A percentile compares a stretch with the other conserved stretches of the same genome.
Conservation (phyloP, 2,888 invertebrate genomes). For the Tipula unca region DNA sequence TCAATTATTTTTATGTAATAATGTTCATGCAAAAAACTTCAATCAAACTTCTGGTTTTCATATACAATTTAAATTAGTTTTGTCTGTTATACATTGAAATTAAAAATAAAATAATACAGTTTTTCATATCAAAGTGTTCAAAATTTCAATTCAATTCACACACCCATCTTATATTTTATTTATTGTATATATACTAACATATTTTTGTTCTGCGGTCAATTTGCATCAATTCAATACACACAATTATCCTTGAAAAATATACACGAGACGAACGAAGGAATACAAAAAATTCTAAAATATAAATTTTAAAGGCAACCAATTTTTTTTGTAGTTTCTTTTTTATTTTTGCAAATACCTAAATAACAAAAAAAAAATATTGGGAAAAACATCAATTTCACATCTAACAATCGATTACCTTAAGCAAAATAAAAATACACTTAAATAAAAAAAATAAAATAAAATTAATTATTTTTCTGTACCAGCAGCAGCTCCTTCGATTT, state of each 20-base stretch:
- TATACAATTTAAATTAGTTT: too few relatives aligned
- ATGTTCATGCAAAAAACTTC: too few relatives aligned
- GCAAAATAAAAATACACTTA: not conserved
- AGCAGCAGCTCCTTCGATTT: not conserved
- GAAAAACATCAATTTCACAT: conserved; percentile 3
- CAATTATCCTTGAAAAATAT: not conserved
- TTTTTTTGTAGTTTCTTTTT: not conserved
- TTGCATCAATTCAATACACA: not conserved
- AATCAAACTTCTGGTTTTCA: too few relatives aligned
- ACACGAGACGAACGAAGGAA: not conserved
- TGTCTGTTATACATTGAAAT: too few relatives aligned
- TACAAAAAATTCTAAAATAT: not conserved
- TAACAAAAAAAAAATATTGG: not conserved
- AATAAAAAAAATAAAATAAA: not conserved
- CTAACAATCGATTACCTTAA: conserved; percentile 8
- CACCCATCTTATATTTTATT: too few relatives aligned
- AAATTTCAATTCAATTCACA: too few relatives aligned
- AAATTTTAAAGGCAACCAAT: not conserved
- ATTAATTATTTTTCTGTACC: not conserved
- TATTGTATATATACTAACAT: too few relatives aligned
- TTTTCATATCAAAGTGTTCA: too few relatives aligned
- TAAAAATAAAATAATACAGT: too few relatives aligned
- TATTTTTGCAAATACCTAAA: not conserved
- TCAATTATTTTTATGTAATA: too few relatives aligned
- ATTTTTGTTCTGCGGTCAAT: not conserved